Evolutionary conservation across 2,888 invertebrate species (phyloP).

Genomic region (Ferrisia virgata): DNA sequence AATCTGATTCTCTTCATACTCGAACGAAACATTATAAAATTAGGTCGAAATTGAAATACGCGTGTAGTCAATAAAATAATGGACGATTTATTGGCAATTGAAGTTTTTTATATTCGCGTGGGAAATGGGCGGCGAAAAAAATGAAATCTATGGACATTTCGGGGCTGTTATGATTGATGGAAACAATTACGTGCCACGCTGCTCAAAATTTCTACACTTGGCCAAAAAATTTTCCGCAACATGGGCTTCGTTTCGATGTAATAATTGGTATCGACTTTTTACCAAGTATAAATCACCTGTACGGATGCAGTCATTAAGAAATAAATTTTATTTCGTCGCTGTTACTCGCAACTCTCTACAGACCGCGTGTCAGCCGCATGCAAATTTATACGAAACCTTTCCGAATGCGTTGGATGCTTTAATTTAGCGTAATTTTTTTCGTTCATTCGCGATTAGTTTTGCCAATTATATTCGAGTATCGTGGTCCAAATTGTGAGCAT

Average conservation of each 20-base stretch:
- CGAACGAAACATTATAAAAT: neutral
- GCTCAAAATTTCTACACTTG: neutral
- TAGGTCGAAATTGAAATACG: neutral
- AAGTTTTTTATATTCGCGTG: neutral
- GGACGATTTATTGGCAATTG: neutral
- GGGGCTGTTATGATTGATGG: neutral
- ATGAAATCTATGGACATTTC: neutral
- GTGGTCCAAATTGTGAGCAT: no score
- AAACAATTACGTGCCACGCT: neutral
- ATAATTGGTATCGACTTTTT: conserved; percentile 20
- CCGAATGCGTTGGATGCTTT: neutral
- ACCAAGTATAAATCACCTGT: neutral
- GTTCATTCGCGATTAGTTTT: neutral
- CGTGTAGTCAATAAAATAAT: neutral
- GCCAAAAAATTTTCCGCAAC: neutral
- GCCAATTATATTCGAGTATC: no score
- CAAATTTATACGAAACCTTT: neutral
- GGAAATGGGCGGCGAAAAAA: neutral
- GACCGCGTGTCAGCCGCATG: neutral
- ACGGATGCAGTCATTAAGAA: conserved; percentile 15
- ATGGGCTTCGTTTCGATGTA: neutral
- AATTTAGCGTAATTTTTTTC: neutral
- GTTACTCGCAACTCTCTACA: neutral
- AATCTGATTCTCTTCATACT: neutral
- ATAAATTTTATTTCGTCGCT: neutral